Conservation (phyloP, 2,888 invertebrate species). For the Tetragonula carbonaria region DNA sequence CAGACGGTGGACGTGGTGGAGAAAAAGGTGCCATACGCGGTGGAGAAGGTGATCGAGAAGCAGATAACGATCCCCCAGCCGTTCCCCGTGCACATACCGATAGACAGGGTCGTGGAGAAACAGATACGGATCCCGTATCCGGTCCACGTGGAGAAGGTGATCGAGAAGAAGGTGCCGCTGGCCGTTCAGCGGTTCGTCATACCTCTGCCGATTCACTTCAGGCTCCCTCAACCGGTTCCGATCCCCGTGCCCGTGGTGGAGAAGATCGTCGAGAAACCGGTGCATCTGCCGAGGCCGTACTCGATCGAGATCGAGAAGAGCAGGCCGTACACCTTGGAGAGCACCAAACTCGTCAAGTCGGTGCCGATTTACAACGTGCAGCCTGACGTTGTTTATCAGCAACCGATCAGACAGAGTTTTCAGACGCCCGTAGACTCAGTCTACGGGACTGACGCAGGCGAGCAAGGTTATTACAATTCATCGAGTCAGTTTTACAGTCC, state of each 20-base stretch:
- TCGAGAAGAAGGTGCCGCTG: slow-evolving; percentile 85
- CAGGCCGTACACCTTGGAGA: slow-evolving; percentile 2
- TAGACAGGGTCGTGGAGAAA: slow-evolving; percentile 86
- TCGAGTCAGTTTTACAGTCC: slow-evolving; percentile 39
- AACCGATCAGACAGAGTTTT: slow-evolving; percentile 23
- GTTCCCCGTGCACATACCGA: slow-evolving; percentile 83
- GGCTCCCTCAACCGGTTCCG: slow-evolving; percentile 83
- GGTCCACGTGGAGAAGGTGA: slow-evolving; percentile 84
- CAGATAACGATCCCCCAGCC: slow-evolving; percentile 86
- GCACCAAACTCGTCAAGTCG: slow-evolving; percentile 23
- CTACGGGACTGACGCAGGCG: neutral
- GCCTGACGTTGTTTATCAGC: slow-evolving; percentile 29
- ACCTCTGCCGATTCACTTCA: slow-evolving; percentile 83
- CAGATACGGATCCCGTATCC: slow-evolving; percentile 82
- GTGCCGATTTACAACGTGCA: slow-evolving; percentile 22
- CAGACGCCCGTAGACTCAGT: neutral
- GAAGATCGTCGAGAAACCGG: slow-evolving; percentile 87
- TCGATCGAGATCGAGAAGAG: slow-evolving; percentile 76
- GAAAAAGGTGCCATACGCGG: slow-evolving; percentile 85
- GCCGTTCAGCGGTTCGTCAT: slow-evolving; percentile 85
- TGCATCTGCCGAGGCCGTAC: slow-evolving; percentile 86
- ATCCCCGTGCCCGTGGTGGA: slow-evolving; percentile 81
- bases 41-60: slow-evolving; percentile 86
- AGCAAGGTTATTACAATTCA: slow-evolving; percentile 26
- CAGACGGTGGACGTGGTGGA: slow-evolving; percentile 86